Evolutionary conservation across 2,888 invertebrate species (phyloP).

Genomic region (Gryllus longicercus): DNA sequence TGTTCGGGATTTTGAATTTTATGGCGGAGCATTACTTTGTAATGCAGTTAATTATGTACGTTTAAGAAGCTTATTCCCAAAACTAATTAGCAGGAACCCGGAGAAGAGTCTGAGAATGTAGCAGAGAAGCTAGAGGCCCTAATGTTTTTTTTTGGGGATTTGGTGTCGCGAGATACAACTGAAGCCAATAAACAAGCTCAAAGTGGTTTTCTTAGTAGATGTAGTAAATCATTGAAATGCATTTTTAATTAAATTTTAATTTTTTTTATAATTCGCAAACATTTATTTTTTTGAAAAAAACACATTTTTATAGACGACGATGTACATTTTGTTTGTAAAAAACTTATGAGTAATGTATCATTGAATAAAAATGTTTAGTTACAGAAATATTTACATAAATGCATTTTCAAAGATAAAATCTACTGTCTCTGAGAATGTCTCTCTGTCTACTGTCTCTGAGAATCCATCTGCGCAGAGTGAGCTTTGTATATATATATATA

Average conservation of each 20-base stretch:
- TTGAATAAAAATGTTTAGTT: too few relatives aligned
- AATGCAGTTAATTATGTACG: neutral
- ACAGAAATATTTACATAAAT: too few relatives aligned
- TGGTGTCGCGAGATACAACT: neutral
- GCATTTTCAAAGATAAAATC: too few relatives aligned
- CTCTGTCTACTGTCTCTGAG: too few relatives aligned
- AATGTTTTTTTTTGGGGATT: neutral
- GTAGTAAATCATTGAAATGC: neutral
- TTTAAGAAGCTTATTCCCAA: neutral
- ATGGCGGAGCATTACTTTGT: neutral
- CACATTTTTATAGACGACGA: too few relatives aligned
- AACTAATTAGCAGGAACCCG: neutral
- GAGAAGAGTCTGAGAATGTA: neutral
- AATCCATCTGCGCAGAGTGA: too few relatives aligned
- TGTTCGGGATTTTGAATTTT: neutral
- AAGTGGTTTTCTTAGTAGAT: neutral
- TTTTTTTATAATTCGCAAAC: neutral
- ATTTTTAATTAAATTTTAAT: neutral
- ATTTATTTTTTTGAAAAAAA: too few relatives aligned
- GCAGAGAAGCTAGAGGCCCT: neutral
- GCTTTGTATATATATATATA: too few relatives aligned
- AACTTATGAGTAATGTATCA: too few relatives aligned
- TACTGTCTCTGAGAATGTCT: too few relatives aligned
- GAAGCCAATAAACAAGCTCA: neutral
- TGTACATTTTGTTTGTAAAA: too few relatives aligned